A percentile compares a stretch with the other conserved stretches of the same genome.
phyloP scores from a whole-genome alignment of 2,888 invertebrate species.

The Hartigia nigra region DNA sequence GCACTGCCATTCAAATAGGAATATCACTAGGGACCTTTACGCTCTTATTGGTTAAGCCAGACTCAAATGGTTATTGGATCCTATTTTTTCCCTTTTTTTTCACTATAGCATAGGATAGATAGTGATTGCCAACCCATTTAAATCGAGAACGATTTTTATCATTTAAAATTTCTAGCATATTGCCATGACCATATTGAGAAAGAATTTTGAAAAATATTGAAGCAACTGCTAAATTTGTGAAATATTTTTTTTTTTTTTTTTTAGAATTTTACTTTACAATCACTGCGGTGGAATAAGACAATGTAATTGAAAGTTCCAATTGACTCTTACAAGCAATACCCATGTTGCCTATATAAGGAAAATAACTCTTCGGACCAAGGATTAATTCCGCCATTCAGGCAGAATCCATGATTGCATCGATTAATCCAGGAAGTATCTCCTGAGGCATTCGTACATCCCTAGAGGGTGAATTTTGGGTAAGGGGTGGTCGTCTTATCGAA shows the following conservation, averaged over 20 bases:
- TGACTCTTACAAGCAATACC: not conserved
- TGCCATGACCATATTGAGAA: not conserved
- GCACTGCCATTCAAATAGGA: not conserved
- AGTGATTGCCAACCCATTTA: not conserved
- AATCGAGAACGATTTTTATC: not conserved
- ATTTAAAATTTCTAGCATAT: not conserved
- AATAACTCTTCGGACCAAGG: not conserved
- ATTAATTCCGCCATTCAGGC: not conserved
- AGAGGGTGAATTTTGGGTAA: not conserved
- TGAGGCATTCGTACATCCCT: not conserved
- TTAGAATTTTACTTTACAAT: not conserved
- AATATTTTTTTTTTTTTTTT: too few relatives aligned
- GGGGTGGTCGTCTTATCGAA: conserved; percentile 4
- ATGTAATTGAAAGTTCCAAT: not conserved
- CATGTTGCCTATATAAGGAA: not conserved
- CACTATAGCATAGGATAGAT: not conserved
- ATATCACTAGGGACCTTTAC: not conserved
- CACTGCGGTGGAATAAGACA: too few relatives aligned
- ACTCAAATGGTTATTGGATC: not conserved
- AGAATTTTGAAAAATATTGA: not conserved
- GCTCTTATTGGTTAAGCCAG: not conserved
- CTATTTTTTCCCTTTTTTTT: not conserved
- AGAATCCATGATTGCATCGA: not conserved
- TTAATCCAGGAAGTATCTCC: not conserved
- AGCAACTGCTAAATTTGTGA: not conserved